Conservation (phyloP, 2,888 invertebrate species). For the Thyatira batis region DNA sequence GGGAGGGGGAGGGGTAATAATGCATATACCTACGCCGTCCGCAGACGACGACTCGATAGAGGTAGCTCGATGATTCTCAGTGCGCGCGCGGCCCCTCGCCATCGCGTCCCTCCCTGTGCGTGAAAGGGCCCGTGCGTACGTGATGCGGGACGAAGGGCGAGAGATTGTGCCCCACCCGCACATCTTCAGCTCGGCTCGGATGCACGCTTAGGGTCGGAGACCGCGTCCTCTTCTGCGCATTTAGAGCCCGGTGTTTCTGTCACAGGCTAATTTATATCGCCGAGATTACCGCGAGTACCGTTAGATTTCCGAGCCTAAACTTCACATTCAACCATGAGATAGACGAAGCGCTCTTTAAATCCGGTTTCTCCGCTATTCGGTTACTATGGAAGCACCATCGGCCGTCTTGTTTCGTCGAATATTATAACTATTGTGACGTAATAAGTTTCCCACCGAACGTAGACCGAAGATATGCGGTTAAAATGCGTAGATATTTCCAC, state of each 20-base stretch:
- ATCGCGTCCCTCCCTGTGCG: conserved; percentile 49
- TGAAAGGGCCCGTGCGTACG: conserved; percentile 70
- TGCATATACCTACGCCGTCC: conserved; percentile 66
- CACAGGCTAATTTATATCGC: conserved; percentile 50
- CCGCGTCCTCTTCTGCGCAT: conserved; percentile 50
- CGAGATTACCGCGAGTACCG: conserved; percentile 46
- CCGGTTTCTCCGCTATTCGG: conserved; percentile 68
- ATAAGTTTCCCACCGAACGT: conserved; percentile 19
- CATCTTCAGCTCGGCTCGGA: conserved; percentile 57
- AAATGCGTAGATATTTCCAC: neutral
- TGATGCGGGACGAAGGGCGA: conserved; percentile 55
- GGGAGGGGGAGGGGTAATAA: conserved; percentile 61
- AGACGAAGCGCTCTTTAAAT: conserved; percentile 55
- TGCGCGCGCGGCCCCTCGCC: conserved; percentile 69
- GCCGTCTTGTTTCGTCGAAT: conserved; percentile 43
- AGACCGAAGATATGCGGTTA: neutral
- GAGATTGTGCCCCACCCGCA: conserved; percentile 53
- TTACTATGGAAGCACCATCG: conserved; percentile 55
- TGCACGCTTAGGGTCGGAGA: conserved; percentile 63
- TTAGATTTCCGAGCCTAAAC: conserved; percentile 40
- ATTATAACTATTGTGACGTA: conserved; percentile 54
- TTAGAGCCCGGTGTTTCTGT: conserved; percentile 34
- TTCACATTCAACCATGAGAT: conserved; percentile 44
- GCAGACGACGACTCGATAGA: conserved; percentile 56
- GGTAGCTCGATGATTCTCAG: conserved; percentile 47